Conservation (phyloP, 2,888 invertebrate genomes). For the Cataglyphis livida region DNA sequence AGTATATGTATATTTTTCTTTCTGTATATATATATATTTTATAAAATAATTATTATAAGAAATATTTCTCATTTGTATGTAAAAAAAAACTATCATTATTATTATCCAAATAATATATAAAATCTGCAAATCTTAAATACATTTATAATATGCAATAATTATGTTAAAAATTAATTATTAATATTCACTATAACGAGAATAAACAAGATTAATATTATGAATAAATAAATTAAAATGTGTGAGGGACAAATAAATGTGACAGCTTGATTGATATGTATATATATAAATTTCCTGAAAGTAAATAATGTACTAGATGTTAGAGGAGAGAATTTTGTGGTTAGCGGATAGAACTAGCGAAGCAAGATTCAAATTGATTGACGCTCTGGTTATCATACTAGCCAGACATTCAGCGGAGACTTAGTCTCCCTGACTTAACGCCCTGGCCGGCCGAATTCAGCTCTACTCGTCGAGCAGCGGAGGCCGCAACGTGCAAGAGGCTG, state of each 20-base stretch:
- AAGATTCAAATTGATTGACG: slow-evolving; percentile 52
- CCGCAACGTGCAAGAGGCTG: slow-evolving; percentile 54
- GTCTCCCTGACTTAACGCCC: slow-evolving; percentile 49
- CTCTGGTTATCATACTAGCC: slow-evolving; percentile 74
- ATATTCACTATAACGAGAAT: background rate
- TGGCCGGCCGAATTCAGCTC: slow-evolving; percentile 29
- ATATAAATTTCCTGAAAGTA: background rate
- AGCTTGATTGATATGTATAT: background rate
- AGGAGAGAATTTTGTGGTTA: slow-evolving; percentile 45
- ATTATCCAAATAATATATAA: no score
- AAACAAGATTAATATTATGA: background rate
- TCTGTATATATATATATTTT: no score
- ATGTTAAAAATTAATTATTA: background rate
- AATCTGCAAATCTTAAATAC: no score
- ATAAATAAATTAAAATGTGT: background rate
- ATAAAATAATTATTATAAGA: no score
- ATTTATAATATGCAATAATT: background rate
- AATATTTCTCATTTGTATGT: background rate
- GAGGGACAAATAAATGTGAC: background rate
- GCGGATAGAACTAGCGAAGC: slow-evolving; percentile 21
- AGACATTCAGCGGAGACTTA: slow-evolving; percentile 72
- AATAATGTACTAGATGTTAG: background rate
- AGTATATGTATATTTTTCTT: no score
- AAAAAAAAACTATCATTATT: background rate
- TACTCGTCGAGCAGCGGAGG: slow-evolving; percentile 10